phyloP scores from a whole-genome alignment of 2,797 vertebrate genomes.

The Acanthurus lineatus region DNA sequence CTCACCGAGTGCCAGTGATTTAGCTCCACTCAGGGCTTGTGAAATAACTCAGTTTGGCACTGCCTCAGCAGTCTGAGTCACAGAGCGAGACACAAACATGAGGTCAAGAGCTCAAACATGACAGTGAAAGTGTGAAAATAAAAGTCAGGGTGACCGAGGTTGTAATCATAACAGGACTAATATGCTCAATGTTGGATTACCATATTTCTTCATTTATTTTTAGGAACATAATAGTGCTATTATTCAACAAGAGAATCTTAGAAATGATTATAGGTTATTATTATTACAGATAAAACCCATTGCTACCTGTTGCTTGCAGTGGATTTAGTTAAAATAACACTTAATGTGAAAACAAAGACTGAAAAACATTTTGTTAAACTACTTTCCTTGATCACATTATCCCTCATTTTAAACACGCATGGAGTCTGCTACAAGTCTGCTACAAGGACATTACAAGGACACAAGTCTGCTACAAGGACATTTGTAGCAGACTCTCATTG shows the following conservation, averaged over 20 bases:
- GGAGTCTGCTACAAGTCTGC: too few relatives aligned
- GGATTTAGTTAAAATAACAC: background rate
- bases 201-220: background rate
- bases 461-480: too few relatives aligned
- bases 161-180: background rate
- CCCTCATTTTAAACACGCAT: background rate
- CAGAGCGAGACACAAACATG: slow-evolving; percentile 31
- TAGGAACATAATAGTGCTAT: background rate
- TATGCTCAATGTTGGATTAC: background rate
- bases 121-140: background rate
- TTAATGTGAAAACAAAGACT: background rate
- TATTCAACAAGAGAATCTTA: background rate
- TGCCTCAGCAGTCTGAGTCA: slow-evolving; percentile 32
- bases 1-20: slow-evolving; percentile 59
- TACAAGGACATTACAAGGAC: too few relatives aligned
- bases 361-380: background rate
- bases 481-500: background rate
- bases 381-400: background rate
- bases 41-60: slow-evolving; percentile 48
- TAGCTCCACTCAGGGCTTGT: slow-evolving; percentile 42
- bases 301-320: too few relatives aligned
- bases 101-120: slow-evolving; percentile 17
- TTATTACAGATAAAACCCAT: too few relatives aligned
- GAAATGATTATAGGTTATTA: background rate
- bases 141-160: background rate